These are phyloP conservation scores for Laticauda colubrina DNA, from an alignment of 2,113 vertebrate genomes.

Conservation along the genomic window DNA sequence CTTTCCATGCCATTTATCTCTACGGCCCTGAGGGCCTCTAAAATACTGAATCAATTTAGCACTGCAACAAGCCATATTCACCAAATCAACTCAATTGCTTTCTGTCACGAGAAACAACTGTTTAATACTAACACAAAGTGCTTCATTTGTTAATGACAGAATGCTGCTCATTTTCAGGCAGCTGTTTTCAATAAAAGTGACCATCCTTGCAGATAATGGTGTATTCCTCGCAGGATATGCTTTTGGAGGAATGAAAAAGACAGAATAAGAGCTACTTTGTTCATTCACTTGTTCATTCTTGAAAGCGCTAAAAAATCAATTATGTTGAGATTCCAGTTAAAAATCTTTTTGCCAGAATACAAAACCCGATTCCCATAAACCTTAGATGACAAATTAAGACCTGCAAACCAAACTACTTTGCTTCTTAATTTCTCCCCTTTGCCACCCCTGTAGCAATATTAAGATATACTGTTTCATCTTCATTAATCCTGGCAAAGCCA, in stretches of 20 bases:
- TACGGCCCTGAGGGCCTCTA: background rate
- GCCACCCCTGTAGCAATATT: constrained; percentile 47
- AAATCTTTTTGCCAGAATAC: constrained; percentile 37
- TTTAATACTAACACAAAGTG: background rate
- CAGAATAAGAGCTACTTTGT: background rate
- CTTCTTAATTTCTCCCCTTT: constrained; percentile 52
- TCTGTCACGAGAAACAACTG: background rate
- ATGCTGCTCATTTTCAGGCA: background rate
- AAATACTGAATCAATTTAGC: background rate
- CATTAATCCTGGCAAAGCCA: constrained; percentile 34
- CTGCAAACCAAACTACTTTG: constrained; percentile 49
- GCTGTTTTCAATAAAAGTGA: background rate
- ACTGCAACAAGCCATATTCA: background rate
- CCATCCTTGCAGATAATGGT: background rate
- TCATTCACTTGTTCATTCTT: constrained; percentile 41
- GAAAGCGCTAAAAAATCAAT: constrained; percentile 40
- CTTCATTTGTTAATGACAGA: background rate
- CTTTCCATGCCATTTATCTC: background rate
- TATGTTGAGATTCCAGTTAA: constrained; percentile 41
- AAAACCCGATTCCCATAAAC: background rate
- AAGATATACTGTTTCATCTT: constrained; percentile 38
- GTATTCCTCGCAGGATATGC: background rate
- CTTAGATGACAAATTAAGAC: constrained; percentile 48
- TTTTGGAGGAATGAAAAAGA: background rate
- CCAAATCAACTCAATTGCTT: background rate